Conservation (phyloP, 2,888 invertebrate genomes). For the Keiferia lycopersicella region DNA sequence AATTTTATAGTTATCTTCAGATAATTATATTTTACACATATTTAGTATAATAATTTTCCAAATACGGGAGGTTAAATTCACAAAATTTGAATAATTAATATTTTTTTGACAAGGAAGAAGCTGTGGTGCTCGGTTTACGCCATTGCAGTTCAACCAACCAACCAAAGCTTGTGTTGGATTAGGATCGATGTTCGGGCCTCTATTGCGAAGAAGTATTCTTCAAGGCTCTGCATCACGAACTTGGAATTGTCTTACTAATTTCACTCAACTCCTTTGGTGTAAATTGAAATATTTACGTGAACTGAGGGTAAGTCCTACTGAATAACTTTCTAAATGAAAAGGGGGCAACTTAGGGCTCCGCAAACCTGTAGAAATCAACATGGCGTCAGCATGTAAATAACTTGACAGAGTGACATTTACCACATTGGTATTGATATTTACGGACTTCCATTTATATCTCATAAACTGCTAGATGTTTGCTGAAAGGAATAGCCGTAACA, state of each 20-base stretch:
- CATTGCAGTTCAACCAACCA: slow-evolving; percentile 57
- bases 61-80: neutral
- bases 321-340: slow-evolving; percentile 43
- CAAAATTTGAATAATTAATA: slow-evolving; percentile 16
- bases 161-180: slow-evolving; percentile 67
- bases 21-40: neutral
- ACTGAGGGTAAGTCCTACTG: slow-evolving; percentile 70
- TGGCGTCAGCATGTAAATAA: slow-evolving; percentile 80
- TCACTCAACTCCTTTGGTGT: slow-evolving; percentile 83
- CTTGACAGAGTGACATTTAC: slow-evolving; percentile 57
- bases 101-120: slow-evolving; percentile 42
- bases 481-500: neutral
- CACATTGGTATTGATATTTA: slow-evolving; percentile 38
- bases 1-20: slow-evolving; percentile 7
- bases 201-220: slow-evolving; percentile 83
- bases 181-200: slow-evolving; percentile 87
- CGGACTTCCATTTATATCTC: neutral
- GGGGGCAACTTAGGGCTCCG: slow-evolving; percentile 64
- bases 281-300: slow-evolving; percentile 81
- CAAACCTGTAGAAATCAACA: slow-evolving; percentile 69
- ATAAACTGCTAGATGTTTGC: neutral
- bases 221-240: slow-evolving; percentile 86
- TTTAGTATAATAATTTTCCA: slow-evolving; percentile 8
- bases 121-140: slow-evolving; percentile 46
- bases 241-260: slow-evolving; percentile 84